Base-by-base conservation (phyloP, 2,113 vertebrate species). In the Phycodurus eques region DNA sequence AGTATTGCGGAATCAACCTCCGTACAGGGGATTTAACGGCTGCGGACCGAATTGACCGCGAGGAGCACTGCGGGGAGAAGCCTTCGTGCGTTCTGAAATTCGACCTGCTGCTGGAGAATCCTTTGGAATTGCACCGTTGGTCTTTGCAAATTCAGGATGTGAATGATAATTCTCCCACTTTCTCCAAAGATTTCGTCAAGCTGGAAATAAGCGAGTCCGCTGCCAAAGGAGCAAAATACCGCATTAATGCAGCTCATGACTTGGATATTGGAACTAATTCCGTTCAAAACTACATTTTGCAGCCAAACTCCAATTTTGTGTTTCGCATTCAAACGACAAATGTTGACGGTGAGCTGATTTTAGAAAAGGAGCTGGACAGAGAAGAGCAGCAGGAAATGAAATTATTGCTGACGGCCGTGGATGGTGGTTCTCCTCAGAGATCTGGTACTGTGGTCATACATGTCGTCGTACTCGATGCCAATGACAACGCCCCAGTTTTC, bases 111-210 rank as follows among this genome's bases (percentile, higher is more conserved):
- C 42, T 88, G 11, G 89, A 89, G 46, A 86, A 80, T 64, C 91
- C 87, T 7, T 68, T 93, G 70, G 89, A 92, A 51, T 14, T 92
- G 57, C 83, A 92, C 70, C 78, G 76, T 54, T 51, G 92, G 20
- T 63, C 75, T 2, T 60, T 95, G 12, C 87, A 90, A 39, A 85
- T 95, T 14, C 84, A 91, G 20, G 94, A 95, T 67, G 73, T 95
- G 27, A 95, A 95, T 75, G 94, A 95, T 57, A 94, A 95, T 76
- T 4, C 81, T 0, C 93, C 94, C 0, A 14, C 53, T 20, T 95
- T 95, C 65, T 22, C n/a, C 0, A 91, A 87, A n/a, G 75, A 74
- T 4, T 31, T 4, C 0, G 74, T 91, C 0, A 79, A 87, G 0
- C 61, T 95, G 1, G 88, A 93, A 80, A 91, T 94, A 0, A 56